phyloP scores from a whole-genome alignment of 2,888 invertebrate species.

The Lacanobia wlatinum region DNA sequence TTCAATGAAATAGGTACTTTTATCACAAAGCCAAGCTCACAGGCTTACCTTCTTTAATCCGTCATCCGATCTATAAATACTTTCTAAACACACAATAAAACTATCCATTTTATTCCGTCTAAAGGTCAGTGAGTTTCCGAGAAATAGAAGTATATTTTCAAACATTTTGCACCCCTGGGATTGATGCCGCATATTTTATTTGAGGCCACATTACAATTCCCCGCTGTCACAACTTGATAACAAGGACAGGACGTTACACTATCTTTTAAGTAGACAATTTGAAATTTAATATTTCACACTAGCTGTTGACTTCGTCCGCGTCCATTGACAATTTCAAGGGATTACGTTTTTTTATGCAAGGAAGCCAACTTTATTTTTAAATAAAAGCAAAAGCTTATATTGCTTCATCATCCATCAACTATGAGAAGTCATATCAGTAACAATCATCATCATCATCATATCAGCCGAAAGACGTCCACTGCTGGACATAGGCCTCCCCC shows the following conservation, averaged over 20 bases:
- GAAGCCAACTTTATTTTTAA: too few relatives aligned
- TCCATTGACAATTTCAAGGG: too few relatives aligned
- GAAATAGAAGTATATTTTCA: constrained; percentile 15
- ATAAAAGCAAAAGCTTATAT: too few relatives aligned
- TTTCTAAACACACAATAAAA: constrained; percentile 4
- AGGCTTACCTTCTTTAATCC: neutral
- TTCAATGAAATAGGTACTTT: neutral
- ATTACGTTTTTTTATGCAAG: too few relatives aligned
- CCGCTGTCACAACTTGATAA: constrained; percentile 36
- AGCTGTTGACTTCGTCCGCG: neutral
- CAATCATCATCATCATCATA: too few relatives aligned
- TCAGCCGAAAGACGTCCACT: too few relatives aligned
- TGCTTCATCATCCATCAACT: too few relatives aligned
- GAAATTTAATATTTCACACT: neutral
- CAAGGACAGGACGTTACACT: constrained; percentile 2
- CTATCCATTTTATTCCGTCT: constrained; percentile 6
- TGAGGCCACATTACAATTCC: constrained; percentile 32
- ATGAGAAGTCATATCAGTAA: too few relatives aligned
- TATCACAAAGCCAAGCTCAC: neutral
- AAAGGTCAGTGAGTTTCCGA: constrained; percentile 4
- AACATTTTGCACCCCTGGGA: constrained; percentile 5
- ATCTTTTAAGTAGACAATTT: neutral
- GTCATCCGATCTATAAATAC: constrained; percentile 1
- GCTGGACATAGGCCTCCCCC: too few relatives aligned
- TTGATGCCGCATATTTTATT: constrained; percentile 31